Base-by-base conservation (phyloP, 2,797 vertebrate genomes). In the Phataginus tetradactyla region DNA sequence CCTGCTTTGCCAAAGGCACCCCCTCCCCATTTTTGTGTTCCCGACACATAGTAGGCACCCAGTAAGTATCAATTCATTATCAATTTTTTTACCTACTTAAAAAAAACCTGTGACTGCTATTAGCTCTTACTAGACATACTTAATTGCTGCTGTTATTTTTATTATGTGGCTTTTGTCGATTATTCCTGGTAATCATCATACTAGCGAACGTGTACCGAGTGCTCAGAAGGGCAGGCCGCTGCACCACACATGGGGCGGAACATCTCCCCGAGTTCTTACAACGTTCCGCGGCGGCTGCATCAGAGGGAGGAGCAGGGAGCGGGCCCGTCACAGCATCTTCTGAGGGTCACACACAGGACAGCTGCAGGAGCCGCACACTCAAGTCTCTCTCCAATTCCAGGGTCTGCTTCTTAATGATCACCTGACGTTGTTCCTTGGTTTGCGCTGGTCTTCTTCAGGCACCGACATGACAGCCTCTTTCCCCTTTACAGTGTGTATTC, bases 261-360 rank as follows among this genome's bases (percentile, higher is more conserved):
- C 45, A 0, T 32, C 59, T 17, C n/a, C 0, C 1, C 0, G 12
- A 14, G 10, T 74, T 55, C 29, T 15, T 7, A 11, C 1, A 4
- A 7, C 4, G 6, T 0, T 20, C 2, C 4, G 29, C 27, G 15
- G 13, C 5, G 3, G 80, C 45, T 12, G 34, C 14, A 5, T 42
- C 4, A 7, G 7, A 64, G 5, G 32, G 49, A 20, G 57, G 34
- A 0, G 0, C 0, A 1, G 3, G 53, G 64, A 21, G 45, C 2
- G 32, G 15, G 14, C 4, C 4, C 66, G 27, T 34, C 7, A 34
- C 39, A 59, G 5, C 14, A 23, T 7, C 20, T 29, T 37, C 23
- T 14, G 12, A 21, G 27, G 27, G 23, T 8, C 8, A 0, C 12
- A 13, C 23, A 8, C 4, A 3, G 21, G 23, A 23, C 3, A 9